Evolutionary conservation across 2,113 vertebrate genomes (phyloP), one percentile per base, ranked within the genome.

Genomic region (Bambusicola thoracicus): DNA sequence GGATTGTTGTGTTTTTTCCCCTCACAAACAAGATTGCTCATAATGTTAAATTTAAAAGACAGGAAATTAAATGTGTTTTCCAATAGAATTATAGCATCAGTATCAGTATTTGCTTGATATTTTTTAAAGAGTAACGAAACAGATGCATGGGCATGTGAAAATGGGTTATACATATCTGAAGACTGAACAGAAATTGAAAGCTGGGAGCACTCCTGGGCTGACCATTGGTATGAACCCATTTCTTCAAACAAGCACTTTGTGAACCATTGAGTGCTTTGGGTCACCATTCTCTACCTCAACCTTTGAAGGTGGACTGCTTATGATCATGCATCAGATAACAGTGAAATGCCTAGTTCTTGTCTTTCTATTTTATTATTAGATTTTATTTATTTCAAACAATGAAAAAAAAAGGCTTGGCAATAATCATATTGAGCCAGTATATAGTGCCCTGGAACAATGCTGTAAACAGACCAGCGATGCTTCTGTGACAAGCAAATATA

Each of bases 151-250:
- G 1, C 10, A 25, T 20, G 67, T 22, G 11, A 29, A 81, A 69
- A 4, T 41, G 36, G 2, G 7, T 29, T 67, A 20, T 10, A 20
- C 3, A 1, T 36, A 30, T 17, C 15, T 1, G 1, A 79, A 66
- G 17, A 22, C 25, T 66, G 56, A 38, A 56, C 4, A 67, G 46
- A 70, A 66, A 59, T 22, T 9, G 20, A 73, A 53, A 59, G 3
- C 17, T 46, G 15, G 27, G 24, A 85, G 6, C 5, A 29, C 13
- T 67, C 16, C 46, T 22, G 19, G 27, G 2, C 0, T 65, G 7
- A 70, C 13, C 34, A 14, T 18, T 8, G 11, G 7, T 10, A 22
- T 32, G 13, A 65, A 22, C 5, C 2, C 0, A 2, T 10, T 48
- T 41, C 32, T 38, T 69, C 11, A 19, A 53, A n/a, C 34, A 17